Evolutionary conservation across 1,140 invertebrate genomes (phyloP).

Genomic region (Anastatus disparis): DNA sequence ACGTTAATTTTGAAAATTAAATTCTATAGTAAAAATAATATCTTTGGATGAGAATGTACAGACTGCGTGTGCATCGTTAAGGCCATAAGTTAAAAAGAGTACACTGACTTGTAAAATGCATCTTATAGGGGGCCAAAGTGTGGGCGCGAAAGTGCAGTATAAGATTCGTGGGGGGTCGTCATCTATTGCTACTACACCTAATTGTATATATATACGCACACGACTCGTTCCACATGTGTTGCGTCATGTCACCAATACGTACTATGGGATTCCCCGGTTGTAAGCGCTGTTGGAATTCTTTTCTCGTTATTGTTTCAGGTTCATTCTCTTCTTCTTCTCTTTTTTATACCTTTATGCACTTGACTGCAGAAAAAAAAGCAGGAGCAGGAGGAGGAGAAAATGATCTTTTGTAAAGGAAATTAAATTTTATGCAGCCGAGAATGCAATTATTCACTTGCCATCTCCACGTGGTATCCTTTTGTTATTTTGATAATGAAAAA

Average conservation of each 20-base stretch:
- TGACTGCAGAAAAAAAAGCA: too few relatives aligned
- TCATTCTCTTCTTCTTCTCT: not conserved
- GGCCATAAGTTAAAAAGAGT: constrained; percentile 13
- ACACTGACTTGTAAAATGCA: constrained; percentile 1
- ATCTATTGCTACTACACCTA: constrained; percentile 2
- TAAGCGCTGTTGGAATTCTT: constrained; percentile 37
- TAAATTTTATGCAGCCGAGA: constrained; percentile 37
- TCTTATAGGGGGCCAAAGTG: not conserved
- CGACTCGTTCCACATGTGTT: constrained; percentile 37
- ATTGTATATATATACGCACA: too few relatives aligned
- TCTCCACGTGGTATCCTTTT: too few relatives aligned
- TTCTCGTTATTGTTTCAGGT: constrained; percentile 29
- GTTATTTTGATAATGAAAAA: constrained; percentile 4
- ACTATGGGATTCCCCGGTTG: constrained; percentile 32
- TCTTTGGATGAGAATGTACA: not conserved
- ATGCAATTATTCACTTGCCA: constrained; percentile 25
- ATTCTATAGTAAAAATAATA: not conserved
- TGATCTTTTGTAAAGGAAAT: constrained; percentile 27
- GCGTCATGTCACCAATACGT: constrained; percentile 22
- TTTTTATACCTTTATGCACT: constrained; percentile 33
- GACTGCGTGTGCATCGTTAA: constrained; percentile 21
- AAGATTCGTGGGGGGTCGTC: constrained; percentile 38
- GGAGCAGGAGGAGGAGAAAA: too few relatives aligned
- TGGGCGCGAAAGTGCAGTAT: not conserved
- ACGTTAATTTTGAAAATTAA: too few relatives aligned